Conservation (phyloP, 2,797 vertebrate genomes). For the Tamandua tetradactyla region DNA sequence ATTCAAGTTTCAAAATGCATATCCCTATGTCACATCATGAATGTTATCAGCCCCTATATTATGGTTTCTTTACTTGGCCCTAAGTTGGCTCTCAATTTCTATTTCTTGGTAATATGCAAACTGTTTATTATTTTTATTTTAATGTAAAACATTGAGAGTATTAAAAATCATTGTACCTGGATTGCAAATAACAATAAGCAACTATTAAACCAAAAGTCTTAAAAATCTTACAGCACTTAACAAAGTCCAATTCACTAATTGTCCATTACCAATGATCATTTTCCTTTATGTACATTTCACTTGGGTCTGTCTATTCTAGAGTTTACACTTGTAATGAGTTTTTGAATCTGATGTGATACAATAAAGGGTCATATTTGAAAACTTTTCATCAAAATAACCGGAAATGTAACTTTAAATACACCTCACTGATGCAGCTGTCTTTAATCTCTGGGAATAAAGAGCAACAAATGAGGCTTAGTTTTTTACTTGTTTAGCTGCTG, state of each 20-base stretch:
- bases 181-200: slow-evolving; percentile 31
- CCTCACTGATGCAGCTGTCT: slow-evolving; percentile 60
- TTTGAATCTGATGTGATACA: slow-evolving; percentile 15
- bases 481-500: slow-evolving; percentile 62
- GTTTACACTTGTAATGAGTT: slow-evolving; percentile 50
- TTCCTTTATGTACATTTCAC: neutral
- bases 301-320: neutral
- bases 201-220: neutral
- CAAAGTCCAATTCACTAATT: neutral
- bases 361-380: slow-evolving; percentile 35
- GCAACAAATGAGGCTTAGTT: slow-evolving; percentile 68
- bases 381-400: slow-evolving; percentile 61
- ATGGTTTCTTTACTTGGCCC: neutral
- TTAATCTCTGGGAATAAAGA: slow-evolving; percentile 68
- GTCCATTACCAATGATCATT: neutral
- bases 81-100: neutral
- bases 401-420: slow-evolving; percentile 31
- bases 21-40: neutral
- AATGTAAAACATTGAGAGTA: neutral
- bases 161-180: neutral
- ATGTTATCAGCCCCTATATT: neutral
- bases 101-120: neutral
- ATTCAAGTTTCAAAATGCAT: neutral
- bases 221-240: neutral
- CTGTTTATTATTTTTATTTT: slow-evolving; percentile 58